Base-by-base conservation (phyloP, 1,140 invertebrate species). In the Aethina tumida region DNA sequence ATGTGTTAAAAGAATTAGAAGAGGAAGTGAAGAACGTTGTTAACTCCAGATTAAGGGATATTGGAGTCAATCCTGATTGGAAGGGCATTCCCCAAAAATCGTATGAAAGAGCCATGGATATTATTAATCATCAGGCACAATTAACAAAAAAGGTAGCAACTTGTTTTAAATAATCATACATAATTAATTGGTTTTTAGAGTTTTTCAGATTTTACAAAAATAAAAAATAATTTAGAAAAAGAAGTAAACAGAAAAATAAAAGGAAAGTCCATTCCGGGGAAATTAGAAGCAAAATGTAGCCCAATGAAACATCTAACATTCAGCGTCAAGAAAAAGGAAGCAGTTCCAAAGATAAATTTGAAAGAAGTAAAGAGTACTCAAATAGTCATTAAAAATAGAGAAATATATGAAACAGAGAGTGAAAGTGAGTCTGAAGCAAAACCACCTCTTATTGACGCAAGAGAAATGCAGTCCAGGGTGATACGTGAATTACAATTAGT, bases 41-140 rank as follows among this genome's bases (percentile, higher is more conserved):
- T 26, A 25, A 29, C 21, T 32, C 30, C 13, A 46, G 45, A 28
- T 33, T 60, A 17, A 45, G 48, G 41, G 49, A 54, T 8, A 39
- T 60, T 12, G 59, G 58, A 5, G 47, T 62, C 25, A 53, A 52
- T 6, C 44, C 53, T 25, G 35, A 45, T 28, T 60, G 56, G 55
- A 56, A 47, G 30, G 38, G 55, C 7, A 29, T 62, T 14, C 56
- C 59, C 2, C n/a, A 47, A 17, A 45, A 47, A 26, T 47, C 54
- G 3, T 59, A 47, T 43, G 32, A 49, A 20, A 50, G 48, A 43
- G 50, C 45, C n/a, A 28, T 54, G 17, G 47, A 54, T 39, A 53
- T 60, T 21, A 43, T 60, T 5, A 45, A 53, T 22, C 55, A 59
- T 41, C 52, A 61, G 46, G 43, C 42, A n/a, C 45, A 25, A 14